Evolutionary conservation across 2,888 invertebrate species (phyloP), one percentile per base, ranked within the genome.

Genomic region (Mimachlamys varia): DNA sequence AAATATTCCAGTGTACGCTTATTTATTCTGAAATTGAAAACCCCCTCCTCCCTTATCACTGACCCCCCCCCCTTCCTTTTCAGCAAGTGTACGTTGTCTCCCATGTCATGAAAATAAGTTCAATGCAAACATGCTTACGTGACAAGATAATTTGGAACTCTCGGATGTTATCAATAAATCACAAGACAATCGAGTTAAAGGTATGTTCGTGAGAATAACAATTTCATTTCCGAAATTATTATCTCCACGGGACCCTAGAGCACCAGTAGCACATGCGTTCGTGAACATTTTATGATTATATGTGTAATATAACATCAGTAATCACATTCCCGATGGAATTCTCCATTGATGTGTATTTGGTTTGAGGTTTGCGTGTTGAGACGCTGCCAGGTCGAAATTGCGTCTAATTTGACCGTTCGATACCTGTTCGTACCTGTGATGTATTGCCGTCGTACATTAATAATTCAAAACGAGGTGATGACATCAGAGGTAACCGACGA

Each of bases 141-240:
- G 76, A 76, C 76, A 33, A 33, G 76, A 33, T 76, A 33, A 33
- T 33, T 76, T 15, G 76, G 76, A 7, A 22, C 62, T 76, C 33
- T 76, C 76, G 76, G 27, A 33, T 22, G 12, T 33, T 76, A 76
- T 76, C 33, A 76, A 76, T 76, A 76, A 76, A 76, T 76, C 27
- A 76, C 76, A 76, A 33, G 33, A 27, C 76, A 76, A 76, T 76
- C 76, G 22, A 76, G 27, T 76, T 76, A 76, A 76, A 27, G 76
- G 12, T 27, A 62, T n/a, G n/a, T 62, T 62, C 62, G 27, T 62
- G 62, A 62, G 22, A n/a, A 62, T n/a, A 10, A 22, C 27, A 62
- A 22, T 62, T n/a, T 62, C 62, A 27, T 62, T 27, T 19, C 62
- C 3, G 27, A 62, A 62, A 62, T 62, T 2, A 62, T 62, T 10